These are phyloP conservation scores for Eurystomus glaucurus DNA, from an alignment of 2,797 vertebrate species.

Conservation along the genomic window DNA sequence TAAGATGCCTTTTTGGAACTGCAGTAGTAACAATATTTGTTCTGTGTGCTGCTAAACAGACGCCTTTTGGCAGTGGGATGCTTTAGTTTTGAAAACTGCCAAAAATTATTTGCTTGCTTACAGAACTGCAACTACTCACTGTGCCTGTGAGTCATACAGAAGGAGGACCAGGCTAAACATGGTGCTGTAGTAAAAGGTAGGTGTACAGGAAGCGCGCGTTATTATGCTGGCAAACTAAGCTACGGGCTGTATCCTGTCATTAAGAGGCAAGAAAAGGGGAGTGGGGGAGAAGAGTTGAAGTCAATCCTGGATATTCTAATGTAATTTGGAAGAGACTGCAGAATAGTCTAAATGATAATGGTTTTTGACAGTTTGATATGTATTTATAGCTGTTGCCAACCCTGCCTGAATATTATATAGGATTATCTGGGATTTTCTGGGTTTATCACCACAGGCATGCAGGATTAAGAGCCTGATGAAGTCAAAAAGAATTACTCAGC, in stretches of 20 bases:
- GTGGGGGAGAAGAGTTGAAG: neutral
- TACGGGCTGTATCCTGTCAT: neutral
- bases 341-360: conserved; percentile 88
- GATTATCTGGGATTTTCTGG: conserved; percentile 90
- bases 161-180: conserved; percentile 40
- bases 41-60: conserved; percentile 78
- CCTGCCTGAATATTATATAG: conserved; percentile 85
- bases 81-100: conserved; percentile 78
- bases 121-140: conserved; percentile 65
- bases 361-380: conserved; percentile 88
- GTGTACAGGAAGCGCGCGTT: conserved; percentile 15
- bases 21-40: conserved; percentile 79
- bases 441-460: conserved; percentile 88
- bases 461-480: conserved; percentile 88
- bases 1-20: conserved; percentile 75
- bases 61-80: conserved; percentile 77
- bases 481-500: conserved; percentile 86
- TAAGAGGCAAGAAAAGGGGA: neutral
- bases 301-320: conserved; percentile 62
- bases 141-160: conserved; percentile 59
- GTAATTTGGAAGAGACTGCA: conserved; percentile 73
- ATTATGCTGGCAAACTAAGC: conserved; percentile 23
- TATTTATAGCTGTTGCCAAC: conserved; percentile 85
- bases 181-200: neutral
- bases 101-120: conserved; percentile 82